Conservation (phyloP, 2,113 vertebrate species). For the Coracopsis vasa region DNA sequence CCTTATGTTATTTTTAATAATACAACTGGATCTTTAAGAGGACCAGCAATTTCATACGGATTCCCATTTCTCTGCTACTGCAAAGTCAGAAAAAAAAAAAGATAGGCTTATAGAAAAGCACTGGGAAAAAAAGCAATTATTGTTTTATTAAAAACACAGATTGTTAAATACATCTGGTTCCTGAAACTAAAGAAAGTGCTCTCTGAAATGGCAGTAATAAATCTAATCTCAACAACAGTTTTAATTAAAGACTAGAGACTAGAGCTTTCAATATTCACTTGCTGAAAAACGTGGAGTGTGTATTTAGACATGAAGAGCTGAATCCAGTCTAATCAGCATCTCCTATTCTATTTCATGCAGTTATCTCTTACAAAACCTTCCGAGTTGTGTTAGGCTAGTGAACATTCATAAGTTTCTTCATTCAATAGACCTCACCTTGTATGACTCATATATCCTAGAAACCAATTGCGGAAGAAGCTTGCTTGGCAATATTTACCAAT, state of each 20-base stretch:
- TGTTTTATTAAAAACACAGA: constrained; percentile 67
- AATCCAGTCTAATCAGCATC: not conserved
- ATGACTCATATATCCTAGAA: not conserved
- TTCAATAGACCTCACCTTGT: not conserved
- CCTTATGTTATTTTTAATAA: not conserved
- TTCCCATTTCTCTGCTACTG: constrained; percentile 14
- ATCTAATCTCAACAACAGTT: constrained; percentile 63
- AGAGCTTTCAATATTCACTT: constrained; percentile 43
- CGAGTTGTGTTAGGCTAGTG: not conserved
- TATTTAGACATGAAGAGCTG: not conserved
- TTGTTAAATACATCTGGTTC: constrained; percentile 68
- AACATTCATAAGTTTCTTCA: not conserved
- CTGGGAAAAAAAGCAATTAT: constrained; percentile 43
- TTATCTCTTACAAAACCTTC: not conserved
- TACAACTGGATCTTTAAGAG: not conserved
- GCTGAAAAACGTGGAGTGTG: not conserved
- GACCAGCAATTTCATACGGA: not conserved
- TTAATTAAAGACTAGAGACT: constrained; percentile 65
- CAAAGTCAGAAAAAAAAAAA: not conserved
- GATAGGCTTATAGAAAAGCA: constrained; percentile 12
- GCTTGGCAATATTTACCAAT: not conserved
- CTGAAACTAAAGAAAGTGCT: constrained; percentile 60
- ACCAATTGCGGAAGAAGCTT: not conserved
- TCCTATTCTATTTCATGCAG: not conserved
- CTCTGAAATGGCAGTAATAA: constrained; percentile 62